Base-by-base conservation (phyloP, 2,888 invertebrate genomes). In the Nymphalis c-album region DNA sequence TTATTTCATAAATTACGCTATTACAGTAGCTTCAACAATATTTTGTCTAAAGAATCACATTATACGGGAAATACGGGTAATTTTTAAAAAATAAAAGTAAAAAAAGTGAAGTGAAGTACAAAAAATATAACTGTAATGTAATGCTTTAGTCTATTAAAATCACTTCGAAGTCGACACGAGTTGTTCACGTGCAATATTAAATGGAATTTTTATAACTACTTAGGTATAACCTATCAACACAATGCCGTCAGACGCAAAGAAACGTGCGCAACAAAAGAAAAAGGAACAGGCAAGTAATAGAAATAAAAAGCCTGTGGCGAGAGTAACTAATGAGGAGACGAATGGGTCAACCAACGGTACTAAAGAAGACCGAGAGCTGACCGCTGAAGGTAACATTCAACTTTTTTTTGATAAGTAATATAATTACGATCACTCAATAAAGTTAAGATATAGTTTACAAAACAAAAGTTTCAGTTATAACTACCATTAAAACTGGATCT, bases 201-300 rank as follows among this genome's bases (percentile, higher is more conserved):
- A 71, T 68, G 62, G 46, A 65, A 69, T 64, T 69, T 57, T 61
- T 71, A 60, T 74, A 72, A 57, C 66, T 75, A 72, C 62, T 71
- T 74, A 71, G 69, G 70, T 75, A 74, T 70, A 68, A 74, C 53
- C 53, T 55, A 67, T 70, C 71, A 72, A 61, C 70, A 85, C 73
- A 80, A 99, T 99, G 99, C 99, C 99, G 86, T 99, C 99, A 80
- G 99, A 99, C 91, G 96, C 98, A 47, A 99, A 99, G 91, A 99
- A 99, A 94, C 97, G 98, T 85, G 96, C 98, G 86, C 98, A 97
- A 84, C 97, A 97, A 84, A 98, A 98, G 88, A 99, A 99, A 91
- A 99, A 99, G 86, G 98, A 98, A 76, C 97, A 97, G 64, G 96
- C 97, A 6, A 96, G 96, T 83, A 95, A 94, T 71, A 94, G 96